These are phyloP conservation scores for Drosophila pseudotalamancana DNA, from an alignment of 2,888 invertebrate genomes.

Conservation along the genomic window DNA sequence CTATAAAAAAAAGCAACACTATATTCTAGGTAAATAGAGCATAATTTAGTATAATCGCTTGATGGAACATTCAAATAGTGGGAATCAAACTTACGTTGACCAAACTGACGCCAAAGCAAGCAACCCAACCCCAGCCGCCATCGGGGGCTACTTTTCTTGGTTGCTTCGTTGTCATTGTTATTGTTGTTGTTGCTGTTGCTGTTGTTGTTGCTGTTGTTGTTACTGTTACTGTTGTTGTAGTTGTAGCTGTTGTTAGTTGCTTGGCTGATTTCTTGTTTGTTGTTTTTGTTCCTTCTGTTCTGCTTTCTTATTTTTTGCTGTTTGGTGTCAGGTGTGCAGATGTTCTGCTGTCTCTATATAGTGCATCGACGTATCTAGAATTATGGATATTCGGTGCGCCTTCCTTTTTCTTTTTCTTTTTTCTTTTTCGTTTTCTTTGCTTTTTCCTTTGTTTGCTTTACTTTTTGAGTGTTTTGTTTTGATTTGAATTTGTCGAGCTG, in stretches of 20 bases:
- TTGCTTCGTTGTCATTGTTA: constrained; percentile 76
- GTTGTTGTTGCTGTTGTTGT: constrained; percentile 12
- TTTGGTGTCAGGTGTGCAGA: constrained; percentile 38
- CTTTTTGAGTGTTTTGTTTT: constrained; percentile 12
- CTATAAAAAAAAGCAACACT: constrained; percentile 1
- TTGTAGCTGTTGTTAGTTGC: constrained; percentile 19
- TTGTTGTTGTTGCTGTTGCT: constrained; percentile 20
- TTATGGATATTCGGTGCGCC: constrained; percentile 45
- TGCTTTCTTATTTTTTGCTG: constrained; percentile 1
- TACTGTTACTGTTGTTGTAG: constrained; percentile 15
- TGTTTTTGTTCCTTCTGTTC: constrained; percentile 15
- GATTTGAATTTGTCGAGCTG: constrained; percentile 3
- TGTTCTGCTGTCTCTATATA: constrained; percentile 22
- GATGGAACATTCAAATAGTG: neutral
- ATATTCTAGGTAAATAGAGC: neutral
- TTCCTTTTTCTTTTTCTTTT: constrained; percentile 25
- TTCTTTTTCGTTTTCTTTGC: constrained; percentile 38
- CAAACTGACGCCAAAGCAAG: constrained; percentile 92
- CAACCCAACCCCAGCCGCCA: constrained; percentile 96
- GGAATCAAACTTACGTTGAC: constrained; percentile 90
- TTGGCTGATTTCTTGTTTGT: constrained; percentile 24
- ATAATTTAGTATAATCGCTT: too few species aligned
- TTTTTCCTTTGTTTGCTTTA: constrained; percentile 5
- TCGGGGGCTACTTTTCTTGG: constrained; percentile 91
- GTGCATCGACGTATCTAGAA: constrained; percentile 28